These are phyloP conservation scores for Panzeria rudis DNA, from an alignment of 2,888 invertebrate species.

Conservation along the genomic window DNA sequence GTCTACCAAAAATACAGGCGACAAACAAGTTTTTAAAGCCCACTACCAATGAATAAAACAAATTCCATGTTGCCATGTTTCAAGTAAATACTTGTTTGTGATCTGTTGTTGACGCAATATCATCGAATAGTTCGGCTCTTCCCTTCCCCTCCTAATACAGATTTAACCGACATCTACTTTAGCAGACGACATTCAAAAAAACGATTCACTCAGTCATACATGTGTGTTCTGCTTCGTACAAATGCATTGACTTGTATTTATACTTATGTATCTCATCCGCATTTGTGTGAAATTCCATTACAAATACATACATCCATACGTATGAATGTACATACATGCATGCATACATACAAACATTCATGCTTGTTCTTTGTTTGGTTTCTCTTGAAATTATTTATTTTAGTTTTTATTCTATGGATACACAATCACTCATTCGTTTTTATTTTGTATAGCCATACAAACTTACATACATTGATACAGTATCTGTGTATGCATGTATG, in stretches of 20 bases:
- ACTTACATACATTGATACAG: not conserved
- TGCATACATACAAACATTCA: not conserved
- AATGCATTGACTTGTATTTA: constrained; percentile 41
- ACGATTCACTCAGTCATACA: constrained; percentile 56
- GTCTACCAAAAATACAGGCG: constrained; percentile 50
- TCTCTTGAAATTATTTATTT: constrained; percentile 38
- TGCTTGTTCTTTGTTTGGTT: constrained; percentile 62
- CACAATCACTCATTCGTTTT: not conserved
- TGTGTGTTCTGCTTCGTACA: constrained; percentile 49
- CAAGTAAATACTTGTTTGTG: constrained; percentile 72
- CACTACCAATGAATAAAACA: constrained; percentile 60
- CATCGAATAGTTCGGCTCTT: constrained; percentile 64
- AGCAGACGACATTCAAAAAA: constrained; percentile 63
- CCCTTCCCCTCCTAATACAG: constrained; percentile 31
- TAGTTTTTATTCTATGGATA: constrained; percentile 49
- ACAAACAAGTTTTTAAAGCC: constrained; percentile 70
- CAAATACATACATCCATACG: constrained; percentile 41
- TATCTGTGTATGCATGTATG: not conserved
- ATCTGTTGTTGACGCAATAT: constrained; percentile 73
- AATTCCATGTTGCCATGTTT: constrained; percentile 71
- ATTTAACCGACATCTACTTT: constrained; percentile 26
- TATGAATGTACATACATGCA: constrained; percentile 14
- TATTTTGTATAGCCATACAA: not conserved
- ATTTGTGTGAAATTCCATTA: constrained; percentile 71
- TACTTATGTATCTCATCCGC: constrained; percentile 54